Conservation (phyloP, 2,888 invertebrate species). For the Protodeltote pygarga region DNA sequence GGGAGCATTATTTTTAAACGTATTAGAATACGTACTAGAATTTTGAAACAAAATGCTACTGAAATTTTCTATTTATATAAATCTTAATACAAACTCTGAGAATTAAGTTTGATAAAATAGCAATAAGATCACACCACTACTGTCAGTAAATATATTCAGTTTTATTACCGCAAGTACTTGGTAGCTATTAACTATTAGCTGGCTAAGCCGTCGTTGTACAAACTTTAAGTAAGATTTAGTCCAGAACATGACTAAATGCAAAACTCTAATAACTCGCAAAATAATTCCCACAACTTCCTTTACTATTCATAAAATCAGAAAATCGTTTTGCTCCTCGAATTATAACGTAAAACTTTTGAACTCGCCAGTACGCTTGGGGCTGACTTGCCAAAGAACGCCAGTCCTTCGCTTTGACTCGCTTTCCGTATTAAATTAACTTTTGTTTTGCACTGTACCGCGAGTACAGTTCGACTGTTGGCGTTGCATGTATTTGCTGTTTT, state of each 20-base stretch:
- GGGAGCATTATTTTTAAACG: no score
- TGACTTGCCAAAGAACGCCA: conserved; percentile 46
- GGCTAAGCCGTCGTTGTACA: no score
- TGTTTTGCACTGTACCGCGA: conserved; percentile 43
- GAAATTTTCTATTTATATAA: no score
- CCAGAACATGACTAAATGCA: not conserved
- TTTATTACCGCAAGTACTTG: no score
- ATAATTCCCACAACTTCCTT: conserved; percentile 12
- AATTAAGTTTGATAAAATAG: no score
- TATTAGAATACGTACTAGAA: no score
- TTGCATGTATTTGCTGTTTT: conserved; percentile 23
- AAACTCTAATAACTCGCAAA: conserved; percentile 9
- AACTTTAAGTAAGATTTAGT: no score
- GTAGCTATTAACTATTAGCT: no score
- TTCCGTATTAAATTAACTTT: conserved; percentile 54
- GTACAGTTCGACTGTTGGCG: conserved; percentile 26
- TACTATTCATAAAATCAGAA: conserved; percentile 10
- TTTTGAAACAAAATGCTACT: no score
- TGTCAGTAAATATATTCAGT: no score
- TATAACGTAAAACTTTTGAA: conserved; percentile 13
- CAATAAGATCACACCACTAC: no score
- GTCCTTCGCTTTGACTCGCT: conserved; percentile 46
- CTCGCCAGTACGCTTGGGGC: conserved; percentile 30
- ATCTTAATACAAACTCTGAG: no score
- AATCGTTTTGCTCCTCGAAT: conserved; percentile 10